phyloP scores from a whole-genome alignment of 2,888 invertebrate genomes.

The Deroplatys truncata region DNA sequence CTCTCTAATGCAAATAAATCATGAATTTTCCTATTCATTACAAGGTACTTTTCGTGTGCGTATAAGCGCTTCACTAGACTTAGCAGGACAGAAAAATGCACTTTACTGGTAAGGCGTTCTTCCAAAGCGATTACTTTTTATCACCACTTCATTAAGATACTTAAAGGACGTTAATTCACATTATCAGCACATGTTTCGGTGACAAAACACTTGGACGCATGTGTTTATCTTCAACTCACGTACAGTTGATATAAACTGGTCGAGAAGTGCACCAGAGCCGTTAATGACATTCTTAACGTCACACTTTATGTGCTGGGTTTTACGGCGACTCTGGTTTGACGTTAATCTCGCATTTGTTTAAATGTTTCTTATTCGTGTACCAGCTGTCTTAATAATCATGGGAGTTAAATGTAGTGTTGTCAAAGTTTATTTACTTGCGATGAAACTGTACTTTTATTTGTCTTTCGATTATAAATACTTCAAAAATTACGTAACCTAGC shows the following conservation, averaged over 20 bases:
- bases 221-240: neutral
- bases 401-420: neutral
- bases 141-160: no score
- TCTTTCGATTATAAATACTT: no score
- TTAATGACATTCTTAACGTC: neutral
- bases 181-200: neutral
- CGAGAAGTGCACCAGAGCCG: neutral
- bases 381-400: neutral
- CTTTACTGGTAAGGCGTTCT: no score
- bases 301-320: neutral
- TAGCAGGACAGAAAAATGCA: no score
- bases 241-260: neutral
- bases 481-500: no score
- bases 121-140: no score
- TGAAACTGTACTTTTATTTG: no score
- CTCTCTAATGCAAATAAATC: no score
- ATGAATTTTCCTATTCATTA: no score
- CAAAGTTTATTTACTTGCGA: neutral
- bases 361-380: neutral
- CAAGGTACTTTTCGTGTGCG: no score
- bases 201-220: neutral
- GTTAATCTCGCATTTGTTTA: neutral
- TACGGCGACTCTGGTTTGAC: neutral
- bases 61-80: no score
- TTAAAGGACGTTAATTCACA: neutral